Evolutionary conservation across 2,797 vertebrate species (phyloP).

Genomic region (Rhyacichthys aspro): DNA sequence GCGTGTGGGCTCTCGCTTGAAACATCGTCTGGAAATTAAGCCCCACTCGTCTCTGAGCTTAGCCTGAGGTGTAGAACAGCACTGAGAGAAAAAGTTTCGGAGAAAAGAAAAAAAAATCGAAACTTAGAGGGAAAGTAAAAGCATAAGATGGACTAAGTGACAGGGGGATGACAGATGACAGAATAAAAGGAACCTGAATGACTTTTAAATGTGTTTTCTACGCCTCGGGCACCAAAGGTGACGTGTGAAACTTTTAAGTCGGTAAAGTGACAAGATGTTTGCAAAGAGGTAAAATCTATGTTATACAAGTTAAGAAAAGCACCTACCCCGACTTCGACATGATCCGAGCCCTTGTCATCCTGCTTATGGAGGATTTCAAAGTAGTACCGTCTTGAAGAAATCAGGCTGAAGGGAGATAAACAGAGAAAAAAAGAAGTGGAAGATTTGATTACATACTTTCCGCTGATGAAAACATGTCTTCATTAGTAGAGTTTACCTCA

Average conservation of each 20-base stretch:
- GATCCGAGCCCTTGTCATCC: slow-evolving; percentile 94
- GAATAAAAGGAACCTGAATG: slow-evolving; percentile 1
- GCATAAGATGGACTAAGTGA: slow-evolving; percentile 13
- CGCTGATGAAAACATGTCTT: neutral
- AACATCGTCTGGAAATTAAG: slow-evolving; percentile 59
- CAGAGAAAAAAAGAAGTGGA: slow-evolving; percentile 25
- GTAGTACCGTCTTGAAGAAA: slow-evolving; percentile 93
- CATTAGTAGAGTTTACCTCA: neutral
- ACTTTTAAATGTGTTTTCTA: too few species aligned
- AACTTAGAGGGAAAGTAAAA: slow-evolving; percentile 5
- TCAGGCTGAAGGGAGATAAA: slow-evolving; percentile 75
- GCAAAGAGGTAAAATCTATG: neutral
- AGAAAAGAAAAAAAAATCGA: slow-evolving; percentile 31
- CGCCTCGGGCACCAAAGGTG: too few species aligned
- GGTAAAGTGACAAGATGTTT: neutral
- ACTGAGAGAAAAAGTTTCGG: slow-evolving; percentile 38
- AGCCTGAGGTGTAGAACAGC: slow-evolving; percentile 49
- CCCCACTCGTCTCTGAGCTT: slow-evolving; percentile 52
- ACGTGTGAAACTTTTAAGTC: too few species aligned
- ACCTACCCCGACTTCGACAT: slow-evolving; percentile 98
- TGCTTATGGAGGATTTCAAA: slow-evolving; percentile 99
- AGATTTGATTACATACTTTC: slow-evolving; percentile 28
- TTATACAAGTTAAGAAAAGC: neutral
- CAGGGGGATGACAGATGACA: slow-evolving; percentile 5
- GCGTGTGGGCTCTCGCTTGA: slow-evolving; percentile 49